phyloP scores from a whole-genome alignment of 2,113 vertebrate genomes.

The Columba janthina region DNA sequence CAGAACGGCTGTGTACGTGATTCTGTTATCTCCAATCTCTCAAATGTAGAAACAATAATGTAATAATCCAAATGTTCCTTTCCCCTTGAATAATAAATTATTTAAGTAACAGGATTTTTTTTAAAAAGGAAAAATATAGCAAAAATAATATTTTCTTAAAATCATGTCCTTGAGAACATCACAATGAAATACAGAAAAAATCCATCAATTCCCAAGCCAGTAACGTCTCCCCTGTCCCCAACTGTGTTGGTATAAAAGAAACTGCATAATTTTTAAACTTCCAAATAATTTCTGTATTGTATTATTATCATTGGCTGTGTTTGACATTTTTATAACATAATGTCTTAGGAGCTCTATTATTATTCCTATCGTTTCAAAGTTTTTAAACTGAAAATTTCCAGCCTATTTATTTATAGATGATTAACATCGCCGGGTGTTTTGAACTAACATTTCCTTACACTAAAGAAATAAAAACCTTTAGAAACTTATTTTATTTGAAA shows the following conservation, averaged over 20 bases:
- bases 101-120: neutral
- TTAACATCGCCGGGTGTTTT: neutral
- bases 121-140: neutral
- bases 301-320: neutral
- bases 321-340: neutral
- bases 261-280: neutral
- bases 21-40: neutral
- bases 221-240: neutral
- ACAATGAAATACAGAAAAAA: neutral
- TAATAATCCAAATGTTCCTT: neutral
- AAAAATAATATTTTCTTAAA: neutral
- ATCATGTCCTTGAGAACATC: neutral
- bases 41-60: neutral
- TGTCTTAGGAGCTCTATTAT: neutral
- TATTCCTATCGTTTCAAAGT: neutral
- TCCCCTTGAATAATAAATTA: neutral
- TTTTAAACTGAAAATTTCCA: conserved; percentile 19
- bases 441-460: neutral
- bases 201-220: neutral
- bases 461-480: neutral
- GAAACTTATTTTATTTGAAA: neutral
- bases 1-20: neutral
- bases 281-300: neutral
- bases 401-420: neutral
- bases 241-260: neutral